A percentile compares a stretch with the other conserved stretches of the same genome.
Conservation (phyloP, 2,888 invertebrate genomes). For the Parnassius glacialis region DNA sequence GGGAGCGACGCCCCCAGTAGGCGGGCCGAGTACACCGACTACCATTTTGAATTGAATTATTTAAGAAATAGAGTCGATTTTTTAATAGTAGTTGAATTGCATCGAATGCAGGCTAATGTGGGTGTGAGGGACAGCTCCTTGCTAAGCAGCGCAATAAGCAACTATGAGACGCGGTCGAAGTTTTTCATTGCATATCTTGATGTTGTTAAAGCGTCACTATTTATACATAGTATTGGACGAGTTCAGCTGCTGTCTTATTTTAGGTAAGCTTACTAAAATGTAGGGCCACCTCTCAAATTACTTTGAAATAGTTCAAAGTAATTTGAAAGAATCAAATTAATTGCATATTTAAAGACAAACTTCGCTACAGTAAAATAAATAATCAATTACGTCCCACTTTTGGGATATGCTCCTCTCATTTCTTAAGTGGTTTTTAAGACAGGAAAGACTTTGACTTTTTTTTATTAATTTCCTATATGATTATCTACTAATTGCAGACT, state of each 20-base stretch:
- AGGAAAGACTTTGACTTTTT: too few species aligned
- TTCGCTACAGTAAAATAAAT: too few species aligned
- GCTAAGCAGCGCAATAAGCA: constrained; percentile 63
- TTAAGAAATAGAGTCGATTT: constrained; percentile 29
- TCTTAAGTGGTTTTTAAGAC: too few species aligned
- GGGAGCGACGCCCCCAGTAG: constrained; percentile 75
- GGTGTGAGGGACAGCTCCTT: constrained; percentile 62
- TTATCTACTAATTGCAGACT: too few species aligned
- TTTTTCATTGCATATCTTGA: constrained; percentile 54
- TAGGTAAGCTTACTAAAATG: too few species aligned
- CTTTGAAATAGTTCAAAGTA: too few species aligned
- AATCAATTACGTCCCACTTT: too few species aligned
- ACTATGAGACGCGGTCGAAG: constrained; percentile 53
- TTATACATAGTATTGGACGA: not conserved
- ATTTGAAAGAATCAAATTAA: too few species aligned
- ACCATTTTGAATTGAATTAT: constrained; percentile 41
- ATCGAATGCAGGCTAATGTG: constrained; percentile 64
- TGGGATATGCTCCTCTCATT: too few species aligned
- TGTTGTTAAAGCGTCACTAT: constrained; percentile 30
- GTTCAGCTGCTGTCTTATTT: not conserved
- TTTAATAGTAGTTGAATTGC: constrained; percentile 40
- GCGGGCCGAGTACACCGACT: constrained; percentile 55
- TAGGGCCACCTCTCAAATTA: too few species aligned
- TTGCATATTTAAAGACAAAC: too few species aligned
- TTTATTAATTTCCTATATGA: too few species aligned